Conservation (phyloP, 2,888 invertebrate species). For the Cecidostiba fungosa region DNA sequence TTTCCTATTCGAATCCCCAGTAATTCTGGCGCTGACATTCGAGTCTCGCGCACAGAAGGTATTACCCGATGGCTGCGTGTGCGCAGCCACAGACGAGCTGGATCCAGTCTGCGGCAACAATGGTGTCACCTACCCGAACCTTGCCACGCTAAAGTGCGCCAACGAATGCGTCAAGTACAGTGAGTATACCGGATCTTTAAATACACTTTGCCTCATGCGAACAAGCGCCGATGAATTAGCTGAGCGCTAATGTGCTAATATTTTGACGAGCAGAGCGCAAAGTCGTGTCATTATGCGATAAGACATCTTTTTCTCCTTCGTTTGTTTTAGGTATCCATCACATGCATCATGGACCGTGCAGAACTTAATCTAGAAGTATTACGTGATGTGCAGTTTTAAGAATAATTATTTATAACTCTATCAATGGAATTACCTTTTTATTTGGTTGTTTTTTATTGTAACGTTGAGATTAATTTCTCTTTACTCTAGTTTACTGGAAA, state of each 20-base stretch:
- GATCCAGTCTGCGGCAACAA: conserved; percentile 63
- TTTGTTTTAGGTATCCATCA: conserved; percentile 53
- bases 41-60: background rate
- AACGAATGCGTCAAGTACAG: conserved; percentile 57
- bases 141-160: conserved; percentile 40
- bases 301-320: background rate
- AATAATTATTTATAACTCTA: background rate
- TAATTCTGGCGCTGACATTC: background rate
- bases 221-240: background rate
- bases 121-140: conserved; percentile 59
- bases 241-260: background rate
- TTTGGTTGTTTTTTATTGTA: background rate
- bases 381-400: background rate
- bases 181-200: conserved; percentile 34
- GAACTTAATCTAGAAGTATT: background rate
- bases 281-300: background rate
- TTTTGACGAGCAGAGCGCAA: background rate
- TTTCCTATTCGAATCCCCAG: background rate
- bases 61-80: conserved; percentile 49
- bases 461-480: background rate
- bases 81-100: conserved; percentile 31
- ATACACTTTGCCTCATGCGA: background rate
- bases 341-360: conserved; percentile 62
- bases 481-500: background rate
- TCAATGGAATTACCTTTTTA: background rate